Percentiles rank a stretch among this genome's conserved stretches.
Evolutionary conservation across 92 coral and sea anemone species (phyloP).

Genomic region (Meandrina meandrites): DNA sequence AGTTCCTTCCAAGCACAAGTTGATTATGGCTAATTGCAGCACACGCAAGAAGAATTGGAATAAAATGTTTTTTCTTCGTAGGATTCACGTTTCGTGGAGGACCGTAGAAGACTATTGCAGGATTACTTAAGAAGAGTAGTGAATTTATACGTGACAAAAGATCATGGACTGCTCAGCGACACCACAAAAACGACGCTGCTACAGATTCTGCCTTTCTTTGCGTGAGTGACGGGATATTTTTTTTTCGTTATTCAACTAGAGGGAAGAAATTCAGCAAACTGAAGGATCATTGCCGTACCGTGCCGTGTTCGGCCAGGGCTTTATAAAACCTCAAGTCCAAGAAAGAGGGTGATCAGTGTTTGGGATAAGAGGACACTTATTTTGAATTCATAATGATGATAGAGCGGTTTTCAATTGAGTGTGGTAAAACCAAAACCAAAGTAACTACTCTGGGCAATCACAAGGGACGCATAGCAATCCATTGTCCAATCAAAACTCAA

Average conservation of each 20-base stretch:
- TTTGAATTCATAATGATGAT: too few relatives aligned
- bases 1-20: not conserved
- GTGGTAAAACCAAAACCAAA: too few relatives aligned
- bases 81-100: slow-evolving; percentile 94
- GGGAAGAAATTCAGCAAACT: too few relatives aligned
- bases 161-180: slow-evolving; percentile 66
- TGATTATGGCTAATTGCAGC: not conserved
- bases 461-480: too few relatives aligned
- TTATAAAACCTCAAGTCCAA: too few relatives aligned
- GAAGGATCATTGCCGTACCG: too few relatives aligned
- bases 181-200: slow-evolving; percentile 76
- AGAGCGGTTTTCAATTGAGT: too few relatives aligned
- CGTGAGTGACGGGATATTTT: slow-evolving; percentile 50
- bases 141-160: slow-evolving; percentile 67
- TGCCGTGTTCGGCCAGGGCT: too few relatives aligned
- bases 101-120: slow-evolving; percentile 83
- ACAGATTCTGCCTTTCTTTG: slow-evolving; percentile 79
- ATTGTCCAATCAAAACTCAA: too few relatives aligned
- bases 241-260: not conserved
- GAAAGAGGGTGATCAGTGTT: too few relatives aligned
- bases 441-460: too few relatives aligned
- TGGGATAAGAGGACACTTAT: too few relatives aligned
- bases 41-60: not conserved
- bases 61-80: slow-evolving; percentile 8
- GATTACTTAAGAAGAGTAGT: slow-evolving; percentile 86